phyloP scores from a whole-genome alignment of 2,113 vertebrate species.

The Ctenodactylus gundi region DNA sequence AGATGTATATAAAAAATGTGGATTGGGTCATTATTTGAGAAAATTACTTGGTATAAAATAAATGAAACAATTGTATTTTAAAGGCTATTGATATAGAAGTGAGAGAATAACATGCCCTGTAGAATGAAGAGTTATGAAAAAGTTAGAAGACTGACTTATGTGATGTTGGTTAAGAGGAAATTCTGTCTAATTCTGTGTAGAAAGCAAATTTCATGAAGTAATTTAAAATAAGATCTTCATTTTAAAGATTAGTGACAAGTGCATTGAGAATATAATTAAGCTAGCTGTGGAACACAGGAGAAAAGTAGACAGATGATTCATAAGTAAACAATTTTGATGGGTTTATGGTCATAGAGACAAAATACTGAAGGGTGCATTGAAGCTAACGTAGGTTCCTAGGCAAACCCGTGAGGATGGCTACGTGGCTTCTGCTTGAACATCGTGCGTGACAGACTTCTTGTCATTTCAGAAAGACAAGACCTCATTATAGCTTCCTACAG shows the following conservation, averaged over 20 bases:
- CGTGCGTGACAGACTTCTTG: background rate
- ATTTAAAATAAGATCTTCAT: background rate
- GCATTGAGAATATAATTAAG: background rate
- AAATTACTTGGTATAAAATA: background rate
- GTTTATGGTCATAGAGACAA: background rate
- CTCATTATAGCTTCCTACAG: background rate
- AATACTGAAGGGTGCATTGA: background rate
- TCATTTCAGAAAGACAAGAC: background rate
- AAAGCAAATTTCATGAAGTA: background rate
- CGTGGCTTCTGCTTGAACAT: background rate
- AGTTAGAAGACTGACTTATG: background rate
- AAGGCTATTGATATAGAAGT: background rate
- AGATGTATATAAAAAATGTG: background rate
- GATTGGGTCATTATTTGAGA: background rate
- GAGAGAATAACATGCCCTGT: background rate
- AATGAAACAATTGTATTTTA: background rate
- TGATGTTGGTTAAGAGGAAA: background rate
- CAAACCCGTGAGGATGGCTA: background rate
- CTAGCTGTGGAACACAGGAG: background rate
- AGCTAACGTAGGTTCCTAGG: background rate
- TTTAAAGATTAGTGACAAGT: background rate
- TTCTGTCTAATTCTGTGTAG: background rate
- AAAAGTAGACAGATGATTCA: background rate
- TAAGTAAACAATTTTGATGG: background rate
- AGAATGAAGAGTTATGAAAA: background rate